Evolutionary conservation across 2,888 invertebrate genomes (phyloP), one percentile per base, ranked within the genome.

Genomic region (Agrochola lota): DNA sequence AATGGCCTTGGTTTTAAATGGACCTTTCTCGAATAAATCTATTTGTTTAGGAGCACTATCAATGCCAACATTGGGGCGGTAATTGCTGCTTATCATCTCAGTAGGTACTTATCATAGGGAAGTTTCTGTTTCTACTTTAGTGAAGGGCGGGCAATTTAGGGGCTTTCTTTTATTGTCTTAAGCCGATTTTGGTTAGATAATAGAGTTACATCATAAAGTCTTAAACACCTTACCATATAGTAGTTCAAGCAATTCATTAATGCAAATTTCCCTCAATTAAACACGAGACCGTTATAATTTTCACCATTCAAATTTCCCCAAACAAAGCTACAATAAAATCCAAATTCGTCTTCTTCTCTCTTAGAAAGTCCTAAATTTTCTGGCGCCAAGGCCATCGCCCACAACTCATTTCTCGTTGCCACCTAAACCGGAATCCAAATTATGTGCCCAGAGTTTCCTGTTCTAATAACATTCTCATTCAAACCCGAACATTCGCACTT

Each of bases 1-100:
- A 70, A 85, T 71, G 78, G 60, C 60, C 67, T 85, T 85, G 74
- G 70, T 77, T 76, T 49, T 9, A 46, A 80, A 62, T 23, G 20
- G 35, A 0, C 52, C 62, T 80, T 80, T 80, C 81, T 67, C n/a
- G 35, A 63, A 84, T 62, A 68, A 80, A 80, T 71, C 17, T 71
- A 23, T 80, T 78, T 46, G 67, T 43, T 59, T 68, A 35, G 49
- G 26, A 52, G 2, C n/a, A 46, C 26, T 84, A 55, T 40, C 26
- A 30, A 49, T 78, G 57, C 11, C 8, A n/a, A 30, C 1, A 23
- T 49, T 57, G 11, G 35, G 23, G 12, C 43, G n/a, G 17, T 63
- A 57, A 63, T 83, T 43, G 30, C 20, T 26, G 40, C 9, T 77
- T 59, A 59, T 59, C 49, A 26, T 49, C 1, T 5, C 15, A 40